These are phyloP conservation scores for Cydia pomonella DNA, from an alignment of 1,140 invertebrate species.

Conservation along the genomic window DNA sequence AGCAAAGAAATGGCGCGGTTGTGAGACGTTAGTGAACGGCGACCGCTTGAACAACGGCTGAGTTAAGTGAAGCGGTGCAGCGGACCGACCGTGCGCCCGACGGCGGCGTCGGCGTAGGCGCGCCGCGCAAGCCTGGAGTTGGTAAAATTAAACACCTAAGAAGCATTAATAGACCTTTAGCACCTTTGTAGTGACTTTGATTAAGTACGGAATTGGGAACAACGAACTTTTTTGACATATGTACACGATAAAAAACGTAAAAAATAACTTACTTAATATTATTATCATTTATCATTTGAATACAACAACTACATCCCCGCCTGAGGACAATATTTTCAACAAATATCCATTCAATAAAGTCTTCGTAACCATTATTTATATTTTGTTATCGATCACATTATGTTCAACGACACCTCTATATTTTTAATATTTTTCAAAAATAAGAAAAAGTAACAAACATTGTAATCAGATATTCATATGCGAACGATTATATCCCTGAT, in stretches of 20 bases:
- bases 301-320: constrained; percentile 79
- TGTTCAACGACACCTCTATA: constrained; percentile 73
- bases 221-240: constrained; percentile 76
- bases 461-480: constrained; percentile 55
- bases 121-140: constrained; percentile 36
- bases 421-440: constrained; percentile 65
- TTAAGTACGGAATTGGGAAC: constrained; percentile 72
- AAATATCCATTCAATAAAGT: constrained; percentile 79
- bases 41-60: neutral
- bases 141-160: constrained; percentile 54
- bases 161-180: constrained; percentile 79
- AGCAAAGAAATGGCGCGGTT: neutral
- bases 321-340: constrained; percentile 76
- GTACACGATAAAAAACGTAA: constrained; percentile 79
- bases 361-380: constrained; percentile 75
- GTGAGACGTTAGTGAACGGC: constrained; percentile 5
- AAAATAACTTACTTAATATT: constrained; percentile 81
- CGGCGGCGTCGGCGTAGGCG: neutral
- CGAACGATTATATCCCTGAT: constrained; percentile 49
- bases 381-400: constrained; percentile 74
- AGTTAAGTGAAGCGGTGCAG: neutral
- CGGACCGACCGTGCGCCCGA: neutral
- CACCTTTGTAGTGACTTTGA: constrained; percentile 72
- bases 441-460: constrained; percentile 66
- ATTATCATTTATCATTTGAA: constrained; percentile 79